Evolutionary conservation across 2,797 vertebrate genomes (phyloP), one percentile per base, ranked within the genome.

Genomic region (Salarias fasciatus): DNA sequence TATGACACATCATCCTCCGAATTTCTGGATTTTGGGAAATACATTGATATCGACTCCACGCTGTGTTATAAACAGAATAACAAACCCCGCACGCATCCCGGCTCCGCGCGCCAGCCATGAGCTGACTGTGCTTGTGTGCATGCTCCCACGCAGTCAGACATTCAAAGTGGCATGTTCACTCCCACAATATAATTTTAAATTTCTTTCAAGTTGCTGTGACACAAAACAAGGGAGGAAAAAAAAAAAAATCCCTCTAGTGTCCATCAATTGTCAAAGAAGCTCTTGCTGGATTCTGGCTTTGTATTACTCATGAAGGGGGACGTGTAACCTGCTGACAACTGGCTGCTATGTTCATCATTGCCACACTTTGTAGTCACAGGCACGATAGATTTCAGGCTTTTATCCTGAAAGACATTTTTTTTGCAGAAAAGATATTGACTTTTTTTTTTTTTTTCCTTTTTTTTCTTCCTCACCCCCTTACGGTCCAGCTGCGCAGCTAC

Each of bases 251-350:
- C 80, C 63, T 82, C 51, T 46, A 36, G 54, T 72, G 66, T 83
- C 82, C 61, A 57, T 80, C 74, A 84, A 52, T 69, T 80, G 64
- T 84, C 78, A 84, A 52, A 73, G 41, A 82, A 49, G 62, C 49
- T 55, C 42, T 72, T 57, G 63, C 52, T 44, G 45, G 50, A 65
- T 70, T 80, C 61, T 45, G 48, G 46, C 77, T 86, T 86, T 83
- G 66, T 85, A 42, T 80, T 68, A 24, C 73, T 68, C 51, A 69
- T 78, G 72, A 83, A 79, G 59, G 33, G 18, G 51, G 51, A 59
- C 24, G 59, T 47, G 74, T 53, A 59, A 72, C 64, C 53, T 60
- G 58, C 71, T 76, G 84, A 86, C 82, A 80, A 69, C 63, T 60
- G 55, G 44, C 43, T 64, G 71, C 68, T 67, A 44, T 52, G 63